Percentiles rank a stretch among this genome's conserved stretches.
These are phyloP conservation scores for Rhinogobius similis DNA, from an alignment of 2,113 vertebrate species.

Conservation along the genomic window DNA sequence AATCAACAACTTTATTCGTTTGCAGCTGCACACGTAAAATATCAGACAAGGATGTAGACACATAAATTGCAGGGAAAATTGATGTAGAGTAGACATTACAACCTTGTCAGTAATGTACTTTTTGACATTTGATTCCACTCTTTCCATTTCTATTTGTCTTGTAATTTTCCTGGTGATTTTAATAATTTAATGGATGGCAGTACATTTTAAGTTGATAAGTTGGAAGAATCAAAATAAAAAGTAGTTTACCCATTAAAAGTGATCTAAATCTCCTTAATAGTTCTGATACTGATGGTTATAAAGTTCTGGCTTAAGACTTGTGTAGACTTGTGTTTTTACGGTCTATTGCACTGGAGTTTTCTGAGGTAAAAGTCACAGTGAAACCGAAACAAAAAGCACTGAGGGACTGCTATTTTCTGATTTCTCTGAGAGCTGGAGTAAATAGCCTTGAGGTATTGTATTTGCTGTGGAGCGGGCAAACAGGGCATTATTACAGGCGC, in stretches of 20 bases:
- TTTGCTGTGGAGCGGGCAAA: conserved; percentile 25
- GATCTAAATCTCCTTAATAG: too few relatives aligned
- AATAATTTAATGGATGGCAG: not conserved
- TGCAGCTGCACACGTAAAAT: not conserved
- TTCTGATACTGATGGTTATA: not conserved
- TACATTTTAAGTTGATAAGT: not conserved
- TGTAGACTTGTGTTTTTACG: not conserved
- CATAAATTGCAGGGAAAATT: conserved; percentile 28
- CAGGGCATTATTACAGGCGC: conserved; percentile 31
- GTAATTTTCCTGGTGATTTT: not conserved
- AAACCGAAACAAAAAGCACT: conserved; percentile 21
- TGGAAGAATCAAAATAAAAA: not conserved
- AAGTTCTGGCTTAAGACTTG: not conserved
- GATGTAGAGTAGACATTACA: conserved; percentile 13
- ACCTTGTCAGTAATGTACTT: conserved; percentile 22
- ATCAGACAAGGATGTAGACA: conserved; percentile 10
- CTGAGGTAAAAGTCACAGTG: conserved; percentile 8
- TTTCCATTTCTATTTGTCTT: not conserved
- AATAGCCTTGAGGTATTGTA: conserved; percentile 24
- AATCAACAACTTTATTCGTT: not conserved
- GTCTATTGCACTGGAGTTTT: conserved; percentile 6
- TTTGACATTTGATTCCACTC: conserved; percentile 11
- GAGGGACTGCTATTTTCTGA: conserved; percentile 22
- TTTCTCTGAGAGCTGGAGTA: conserved; percentile 32
- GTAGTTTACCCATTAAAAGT: too few relatives aligned